phyloP scores from a whole-genome alignment of 2,888 invertebrate genomes.

The Philhelius pedissequus region DNA sequence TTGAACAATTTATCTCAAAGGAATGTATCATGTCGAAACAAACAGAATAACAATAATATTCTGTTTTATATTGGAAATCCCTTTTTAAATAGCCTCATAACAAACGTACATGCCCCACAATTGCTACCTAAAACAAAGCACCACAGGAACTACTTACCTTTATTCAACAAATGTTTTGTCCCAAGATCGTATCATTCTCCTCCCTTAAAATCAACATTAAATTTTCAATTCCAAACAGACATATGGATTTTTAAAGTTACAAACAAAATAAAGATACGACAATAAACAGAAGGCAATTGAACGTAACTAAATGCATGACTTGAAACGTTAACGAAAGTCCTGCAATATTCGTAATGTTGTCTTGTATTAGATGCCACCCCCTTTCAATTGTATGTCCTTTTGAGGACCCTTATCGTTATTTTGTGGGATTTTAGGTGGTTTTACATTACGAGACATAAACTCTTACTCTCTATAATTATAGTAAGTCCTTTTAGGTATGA shows the following conservation, averaged over 20 bases:
- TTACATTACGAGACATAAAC: not conserved
- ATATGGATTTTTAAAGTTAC: not conserved
- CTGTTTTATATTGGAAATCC: not conserved
- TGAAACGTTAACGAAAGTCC: not conserved
- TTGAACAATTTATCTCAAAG: not conserved
- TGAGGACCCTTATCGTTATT: not conserved
- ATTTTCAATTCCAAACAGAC: not conserved
- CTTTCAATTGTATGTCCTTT: not conserved
- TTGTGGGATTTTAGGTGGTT: not conserved
- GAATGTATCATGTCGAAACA: not conserved
- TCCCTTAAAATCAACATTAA: not conserved
- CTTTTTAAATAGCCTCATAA: not conserved
- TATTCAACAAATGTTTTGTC: not conserved
- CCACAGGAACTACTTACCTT: not conserved
- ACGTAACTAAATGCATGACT: not conserved
- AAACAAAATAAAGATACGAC: not conserved
- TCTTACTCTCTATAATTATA: too few species aligned
- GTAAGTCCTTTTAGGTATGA: not conserved
- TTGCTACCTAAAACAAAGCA: not conserved
- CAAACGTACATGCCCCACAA: not conserved
- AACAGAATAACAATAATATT: not conserved
- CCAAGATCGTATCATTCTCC: not conserved
- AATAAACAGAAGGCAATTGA: not conserved
- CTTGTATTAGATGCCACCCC: not conserved
- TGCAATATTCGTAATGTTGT: not conserved